Evolutionary conservation across 2,888 invertebrate species (phyloP), one percentile per base, ranked within the genome.

Genomic region (Agrilus biguttatus): DNA sequence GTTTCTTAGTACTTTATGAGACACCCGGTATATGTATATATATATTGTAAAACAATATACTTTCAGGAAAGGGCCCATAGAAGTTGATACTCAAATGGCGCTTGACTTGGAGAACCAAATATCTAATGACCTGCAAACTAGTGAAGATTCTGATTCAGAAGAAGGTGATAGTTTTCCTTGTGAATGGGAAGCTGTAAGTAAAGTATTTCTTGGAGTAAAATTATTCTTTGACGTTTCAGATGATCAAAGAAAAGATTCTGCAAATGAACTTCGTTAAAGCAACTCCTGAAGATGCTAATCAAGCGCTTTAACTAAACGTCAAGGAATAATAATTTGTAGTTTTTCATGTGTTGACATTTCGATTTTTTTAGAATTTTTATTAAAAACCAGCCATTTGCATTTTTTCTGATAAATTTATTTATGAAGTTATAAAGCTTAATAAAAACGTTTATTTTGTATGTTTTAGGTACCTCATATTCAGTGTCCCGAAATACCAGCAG

Each of bases 181-280:
- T 66, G 91, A 83, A 59, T 86, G 86, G 85, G 86, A 86, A 66
- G 77, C 80, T 44, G 83, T 86, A 60, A 65, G 71, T 66, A 42
- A 37, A 5, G 3, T 21, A 36, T 8, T 36, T 36, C 2, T 17
- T 35, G 5, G 8, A 35, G 5, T n/a, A n/a, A n/a, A n/a, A n/a
- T n/a, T n/a, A n/a, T n/a, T n/a, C n/a, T n/a, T n/a, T n/a, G n/a
- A n/a, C n/a, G n/a, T n/a, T n/a, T n/a, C n/a, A n/a, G n/a, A n/a
- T n/a, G n/a, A n/a, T n/a, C n/a, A n/a, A n/a, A n/a, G n/a, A n/a
- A n/a, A n/a, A n/a, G n/a, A n/a, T n/a, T n/a, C n/a, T n/a, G n/a
- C n/a, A n/a, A n/a, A n/a, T n/a, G n/a, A n/a, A n/a, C n/a, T n/a
- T n/a, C n/a, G n/a, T n/a, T n/a, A n/a, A n/a, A n/a, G n/a, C n/a